phyloP scores from a whole-genome alignment of 2,113 vertebrate genomes.

The Prolemur simus region DNA sequence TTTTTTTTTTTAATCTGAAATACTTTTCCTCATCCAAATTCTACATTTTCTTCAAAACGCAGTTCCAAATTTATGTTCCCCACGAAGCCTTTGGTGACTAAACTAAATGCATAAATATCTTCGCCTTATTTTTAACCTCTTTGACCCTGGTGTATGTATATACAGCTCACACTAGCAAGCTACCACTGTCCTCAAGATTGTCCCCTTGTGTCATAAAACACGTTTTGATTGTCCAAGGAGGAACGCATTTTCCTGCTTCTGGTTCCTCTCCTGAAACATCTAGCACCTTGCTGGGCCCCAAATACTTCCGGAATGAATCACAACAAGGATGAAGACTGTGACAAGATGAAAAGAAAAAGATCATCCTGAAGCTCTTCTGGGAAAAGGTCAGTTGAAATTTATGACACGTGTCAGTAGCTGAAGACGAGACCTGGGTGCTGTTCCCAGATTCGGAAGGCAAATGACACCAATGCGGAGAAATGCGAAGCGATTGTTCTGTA shows the following conservation, averaged over 20 bases:
- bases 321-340: constrained; percentile 6
- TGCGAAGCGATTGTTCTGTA: constrained; percentile 66
- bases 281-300: neutral
- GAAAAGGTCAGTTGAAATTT: constrained; percentile 68
- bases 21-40: neutral
- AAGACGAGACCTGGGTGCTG: constrained; percentile 52
- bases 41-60: constrained; percentile 11
- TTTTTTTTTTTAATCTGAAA: neutral
- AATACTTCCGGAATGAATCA: constrained; percentile 67
- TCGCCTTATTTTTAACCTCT: neutral
- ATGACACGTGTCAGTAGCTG: constrained; percentile 60
- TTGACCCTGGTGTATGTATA: neutral
- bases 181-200: neutral
- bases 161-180: neutral
- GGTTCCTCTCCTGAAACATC: neutral
- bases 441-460: constrained; percentile 58
- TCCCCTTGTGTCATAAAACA: neutral
- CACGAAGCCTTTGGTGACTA: neutral
- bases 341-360: constrained; percentile 67
- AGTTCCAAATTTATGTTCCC: neutral
- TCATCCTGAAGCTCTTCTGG: constrained; percentile 50
- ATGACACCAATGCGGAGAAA: constrained; percentile 58
- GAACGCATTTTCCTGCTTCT: neutral
- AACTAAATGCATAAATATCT: neutral
- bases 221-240: neutral